phyloP scores from a whole-genome alignment of 2,888 invertebrate genomes.

The Cheilosia urbana region DNA sequence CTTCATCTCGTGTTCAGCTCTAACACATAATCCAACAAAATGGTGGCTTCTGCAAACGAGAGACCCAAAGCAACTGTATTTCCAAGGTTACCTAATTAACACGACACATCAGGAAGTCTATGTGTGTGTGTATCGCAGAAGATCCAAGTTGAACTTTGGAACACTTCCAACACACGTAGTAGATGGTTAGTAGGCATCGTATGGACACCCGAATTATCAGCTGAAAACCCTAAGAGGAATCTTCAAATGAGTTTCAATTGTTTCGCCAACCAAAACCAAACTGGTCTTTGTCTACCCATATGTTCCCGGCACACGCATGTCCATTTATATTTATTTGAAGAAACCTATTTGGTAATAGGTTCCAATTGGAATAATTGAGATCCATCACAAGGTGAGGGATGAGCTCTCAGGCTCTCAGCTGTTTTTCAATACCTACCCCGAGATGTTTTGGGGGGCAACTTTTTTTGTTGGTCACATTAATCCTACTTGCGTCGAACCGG shows the following conservation, averaged over 20 bases:
- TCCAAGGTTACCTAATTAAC: constrained; percentile 48
- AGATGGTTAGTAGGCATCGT: not conserved
- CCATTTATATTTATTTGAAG: constrained; percentile 16
- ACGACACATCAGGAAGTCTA: not conserved
- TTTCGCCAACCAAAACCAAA: constrained; percentile 12
- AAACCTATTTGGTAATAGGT: constrained; percentile 9
- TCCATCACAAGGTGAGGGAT: constrained; percentile 14
- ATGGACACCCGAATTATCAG: not conserved
- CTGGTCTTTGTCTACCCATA: constrained; percentile 13
- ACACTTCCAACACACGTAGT: not conserved
- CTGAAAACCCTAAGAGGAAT: not conserved
- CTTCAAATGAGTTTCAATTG: constrained; percentile 10
- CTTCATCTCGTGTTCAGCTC: not conserved
- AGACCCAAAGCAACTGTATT: constrained; percentile 19
- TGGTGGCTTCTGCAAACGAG: constrained; percentile 43
- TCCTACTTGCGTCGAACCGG: constrained; percentile 34
- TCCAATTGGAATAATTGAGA: constrained; percentile 26
- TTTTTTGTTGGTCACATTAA: constrained; percentile 25
- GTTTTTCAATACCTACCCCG: constrained; percentile 19
- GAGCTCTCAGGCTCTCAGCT: constrained; percentile 50
- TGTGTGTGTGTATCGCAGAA: not conserved
- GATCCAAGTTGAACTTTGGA: constrained; percentile 8
- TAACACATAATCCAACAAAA: constrained; percentile 17
- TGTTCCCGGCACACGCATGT: constrained; percentile 30
- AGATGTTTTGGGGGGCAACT: too few species aligned